These are phyloP conservation scores for Hyperoodon ampullatus DNA, from an alignment of 2,113 vertebrate species.

Conservation along the genomic window DNA sequence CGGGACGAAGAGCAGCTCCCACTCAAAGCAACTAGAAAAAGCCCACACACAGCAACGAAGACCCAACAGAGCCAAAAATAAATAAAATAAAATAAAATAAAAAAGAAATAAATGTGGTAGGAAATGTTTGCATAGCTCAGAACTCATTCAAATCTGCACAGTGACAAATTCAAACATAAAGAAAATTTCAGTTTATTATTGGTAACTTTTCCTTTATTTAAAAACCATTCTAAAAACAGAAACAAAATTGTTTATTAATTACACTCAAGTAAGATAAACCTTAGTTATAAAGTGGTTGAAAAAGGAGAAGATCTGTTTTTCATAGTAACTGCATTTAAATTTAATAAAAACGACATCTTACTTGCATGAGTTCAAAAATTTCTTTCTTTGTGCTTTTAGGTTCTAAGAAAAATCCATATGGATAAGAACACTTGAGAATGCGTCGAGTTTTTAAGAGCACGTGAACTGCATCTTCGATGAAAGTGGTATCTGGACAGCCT, in stretches of 20 bases:
- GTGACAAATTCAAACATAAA: conserved; percentile 40
- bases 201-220: conserved; percentile 36
- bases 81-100: too few relatives aligned
- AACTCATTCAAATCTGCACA: neutral
- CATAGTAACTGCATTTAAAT: conserved; percentile 28
- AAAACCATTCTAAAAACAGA: conserved; percentile 45
- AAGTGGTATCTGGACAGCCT: conserved; percentile 96
- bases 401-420: conserved; percentile 99
- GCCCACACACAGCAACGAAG: too few relatives aligned
- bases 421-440: conserved; percentile 99
- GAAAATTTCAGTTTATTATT: conserved; percentile 33
- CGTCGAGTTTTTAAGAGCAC: conserved; percentile 98
- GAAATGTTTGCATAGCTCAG: neutral
- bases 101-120: neutral
- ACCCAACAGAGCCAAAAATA: too few relatives aligned
- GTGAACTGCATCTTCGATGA: conserved; percentile 98
- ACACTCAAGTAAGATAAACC: conserved; percentile 7
- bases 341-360: conserved; percentile 77
- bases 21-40: too few relatives aligned
- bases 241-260: conserved; percentile 50
- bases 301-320: conserved; percentile 58
- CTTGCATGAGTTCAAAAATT: conserved; percentile 99
- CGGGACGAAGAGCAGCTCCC: too few relatives aligned
- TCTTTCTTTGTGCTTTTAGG: conserved; percentile 99
- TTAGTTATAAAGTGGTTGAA: neutral